Percentiles rank a stretch among this genome's conserved stretches.
These are phyloP conservation scores for Catharus minimus DNA, from an alignment of 2,113 vertebrate genomes.

Conservation along the genomic window DNA sequence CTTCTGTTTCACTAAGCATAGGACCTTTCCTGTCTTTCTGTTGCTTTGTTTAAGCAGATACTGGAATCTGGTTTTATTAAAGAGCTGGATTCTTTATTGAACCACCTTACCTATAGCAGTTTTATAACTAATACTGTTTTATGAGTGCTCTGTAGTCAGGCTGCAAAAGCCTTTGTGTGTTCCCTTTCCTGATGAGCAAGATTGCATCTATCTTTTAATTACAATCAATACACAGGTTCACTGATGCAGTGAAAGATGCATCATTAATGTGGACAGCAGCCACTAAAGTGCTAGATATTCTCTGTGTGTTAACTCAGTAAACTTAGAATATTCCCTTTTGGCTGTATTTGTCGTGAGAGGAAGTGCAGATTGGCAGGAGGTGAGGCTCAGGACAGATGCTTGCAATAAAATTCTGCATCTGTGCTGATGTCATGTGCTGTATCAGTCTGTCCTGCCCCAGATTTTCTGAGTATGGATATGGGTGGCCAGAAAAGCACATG, in stretches of 20 bases:
- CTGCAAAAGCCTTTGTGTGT: background rate
- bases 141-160: background rate
- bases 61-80: background rate
- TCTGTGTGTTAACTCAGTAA: background rate
- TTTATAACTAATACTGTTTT: background rate
- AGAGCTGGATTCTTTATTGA: background rate
- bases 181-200: background rate
- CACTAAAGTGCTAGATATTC: background rate
- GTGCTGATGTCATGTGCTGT: background rate
- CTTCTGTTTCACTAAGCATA: background rate
- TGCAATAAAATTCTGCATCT: background rate
- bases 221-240: background rate
- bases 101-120: background rate
- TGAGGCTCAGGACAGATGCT: background rate
- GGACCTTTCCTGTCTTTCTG: background rate
- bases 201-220: background rate
- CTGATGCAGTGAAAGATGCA: background rate
- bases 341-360: background rate
- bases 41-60: background rate
- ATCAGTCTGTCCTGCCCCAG: background rate
- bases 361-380: constrained; percentile 23
- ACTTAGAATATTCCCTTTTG: background rate
- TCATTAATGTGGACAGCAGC: background rate
- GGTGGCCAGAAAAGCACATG: background rate
- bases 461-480: background rate